These are phyloP conservation scores for Sparus aurata DNA, from an alignment of 2,797 vertebrate species.

Conservation along the genomic window DNA sequence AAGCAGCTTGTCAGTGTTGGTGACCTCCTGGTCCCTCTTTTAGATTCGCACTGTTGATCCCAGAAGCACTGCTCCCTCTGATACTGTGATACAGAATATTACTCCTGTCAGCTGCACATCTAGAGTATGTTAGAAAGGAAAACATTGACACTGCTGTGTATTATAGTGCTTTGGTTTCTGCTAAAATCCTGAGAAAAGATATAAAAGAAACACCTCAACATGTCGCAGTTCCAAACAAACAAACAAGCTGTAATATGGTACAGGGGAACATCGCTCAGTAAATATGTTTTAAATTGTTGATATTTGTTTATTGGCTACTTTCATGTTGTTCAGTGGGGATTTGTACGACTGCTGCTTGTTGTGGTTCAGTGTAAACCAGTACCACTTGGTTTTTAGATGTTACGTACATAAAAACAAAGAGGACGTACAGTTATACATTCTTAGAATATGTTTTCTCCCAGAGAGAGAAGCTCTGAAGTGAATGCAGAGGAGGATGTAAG, in stretches of 20 bases:
- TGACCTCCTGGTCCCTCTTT: conserved; percentile 9
- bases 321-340: background rate
- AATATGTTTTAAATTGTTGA: background rate
- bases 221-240: background rate
- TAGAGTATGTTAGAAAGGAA: background rate
- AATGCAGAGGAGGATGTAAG: conserved; percentile 2
- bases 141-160: background rate
- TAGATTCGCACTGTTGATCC: background rate
- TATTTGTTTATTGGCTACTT: background rate
- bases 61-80: conserved; percentile 1
- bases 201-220: background rate
- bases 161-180: background rate
- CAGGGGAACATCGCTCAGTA: background rate
- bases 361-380: background rate
- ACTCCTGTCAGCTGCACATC: background rate
- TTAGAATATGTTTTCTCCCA: background rate
- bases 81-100: conserved; percentile 2
- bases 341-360: background rate
- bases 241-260: background rate
- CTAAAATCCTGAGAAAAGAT: background rate
- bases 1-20: conserved; percentile 13
- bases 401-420: background rate
- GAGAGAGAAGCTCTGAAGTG: too few relatives aligned
- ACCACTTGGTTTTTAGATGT: background rate
- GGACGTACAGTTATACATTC: background rate